These are phyloP conservation scores for Rhynchonycteris naso DNA, from an alignment of 2,797 vertebrate species.

Conservation along the genomic window DNA sequence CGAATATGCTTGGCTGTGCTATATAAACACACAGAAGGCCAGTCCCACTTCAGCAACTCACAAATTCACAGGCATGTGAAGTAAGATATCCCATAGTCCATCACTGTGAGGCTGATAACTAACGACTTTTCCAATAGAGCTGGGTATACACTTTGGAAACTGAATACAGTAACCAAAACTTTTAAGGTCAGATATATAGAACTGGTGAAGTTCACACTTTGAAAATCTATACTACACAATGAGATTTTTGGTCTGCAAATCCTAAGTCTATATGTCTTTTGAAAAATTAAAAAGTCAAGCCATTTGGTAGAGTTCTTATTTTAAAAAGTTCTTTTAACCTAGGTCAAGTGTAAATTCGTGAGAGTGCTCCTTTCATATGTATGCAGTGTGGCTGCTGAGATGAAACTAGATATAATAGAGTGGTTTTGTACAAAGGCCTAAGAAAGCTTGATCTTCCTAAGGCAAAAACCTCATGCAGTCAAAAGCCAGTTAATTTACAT, in stretches of 20 bases:
- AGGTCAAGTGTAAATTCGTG: constrained; percentile 23
- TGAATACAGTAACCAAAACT: neutral
- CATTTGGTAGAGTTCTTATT: neutral
- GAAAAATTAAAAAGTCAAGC: neutral
- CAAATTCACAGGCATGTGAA: constrained; percentile 9
- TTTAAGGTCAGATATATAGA: neutral
- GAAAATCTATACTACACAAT: neutral
- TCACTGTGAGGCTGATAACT: neutral
- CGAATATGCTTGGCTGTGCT: neutral
- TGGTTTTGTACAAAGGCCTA: constrained; percentile 52
- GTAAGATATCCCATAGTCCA: neutral
- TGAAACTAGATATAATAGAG: constrained; percentile 48
- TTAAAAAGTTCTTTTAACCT: constrained; percentile 46
- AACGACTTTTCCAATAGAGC: neutral
- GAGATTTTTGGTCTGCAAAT: neutral
- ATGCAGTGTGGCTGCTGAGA: constrained; percentile 19
- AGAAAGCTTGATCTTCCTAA: constrained; percentile 51
- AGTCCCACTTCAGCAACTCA: constrained; percentile 25
- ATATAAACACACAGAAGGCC: neutral
- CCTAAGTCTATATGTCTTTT: neutral
- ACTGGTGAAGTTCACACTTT: neutral
- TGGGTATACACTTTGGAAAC: neutral
- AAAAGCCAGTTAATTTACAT: constrained; percentile 61
- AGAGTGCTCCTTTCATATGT: constrained; percentile 3
- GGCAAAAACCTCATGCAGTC: neutral